phyloP scores from a whole-genome alignment of 2,888 invertebrate species.

The Rhimphoctona megacephalus region DNA sequence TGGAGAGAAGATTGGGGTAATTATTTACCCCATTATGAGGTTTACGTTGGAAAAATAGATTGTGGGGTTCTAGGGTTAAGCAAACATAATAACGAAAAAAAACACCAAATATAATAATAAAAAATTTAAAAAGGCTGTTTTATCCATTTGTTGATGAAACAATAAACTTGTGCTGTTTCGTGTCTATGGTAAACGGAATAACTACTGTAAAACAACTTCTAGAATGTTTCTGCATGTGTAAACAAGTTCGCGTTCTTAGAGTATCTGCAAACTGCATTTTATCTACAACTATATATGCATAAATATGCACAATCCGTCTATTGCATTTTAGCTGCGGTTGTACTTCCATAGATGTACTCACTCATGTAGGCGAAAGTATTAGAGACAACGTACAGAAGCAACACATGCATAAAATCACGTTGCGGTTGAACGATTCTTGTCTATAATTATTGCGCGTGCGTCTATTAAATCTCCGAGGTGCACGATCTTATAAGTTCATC shows the following conservation, averaged over 20 bases:
- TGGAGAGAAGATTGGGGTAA: too few relatives aligned
- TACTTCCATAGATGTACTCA: slow-evolving; percentile 22
- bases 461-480: slow-evolving; percentile 66
- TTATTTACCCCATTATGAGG: too few relatives aligned
- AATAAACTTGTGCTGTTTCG: slow-evolving; percentile 53
- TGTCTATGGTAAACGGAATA: slow-evolving; percentile 37
- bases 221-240: slow-evolving; percentile 70
- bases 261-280: slow-evolving; percentile 13
- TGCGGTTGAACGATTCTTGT: slow-evolving; percentile 66
- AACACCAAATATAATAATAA: background rate
- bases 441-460: slow-evolving; percentile 68
- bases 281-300: background rate
- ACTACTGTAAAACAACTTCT: slow-evolving; percentile 62
- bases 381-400: slow-evolving; percentile 16
- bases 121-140: slow-evolving; percentile 31
- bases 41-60: too few relatives aligned
- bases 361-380: slow-evolving; percentile 54
- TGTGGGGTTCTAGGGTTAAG: too few relatives aligned
- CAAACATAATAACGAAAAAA: slow-evolving; percentile 13
- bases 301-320: slow-evolving; percentile 12
- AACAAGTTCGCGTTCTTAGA: slow-evolving; percentile 58
- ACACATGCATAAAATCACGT: slow-evolving; percentile 42
- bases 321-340: slow-evolving; percentile 37
- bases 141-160: slow-evolving; percentile 60
- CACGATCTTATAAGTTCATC: slow-evolving; percentile 63